These are phyloP conservation scores for Mixornis gularis DNA, from an alignment of 2,113 vertebrate species.

Conservation along the genomic window DNA sequence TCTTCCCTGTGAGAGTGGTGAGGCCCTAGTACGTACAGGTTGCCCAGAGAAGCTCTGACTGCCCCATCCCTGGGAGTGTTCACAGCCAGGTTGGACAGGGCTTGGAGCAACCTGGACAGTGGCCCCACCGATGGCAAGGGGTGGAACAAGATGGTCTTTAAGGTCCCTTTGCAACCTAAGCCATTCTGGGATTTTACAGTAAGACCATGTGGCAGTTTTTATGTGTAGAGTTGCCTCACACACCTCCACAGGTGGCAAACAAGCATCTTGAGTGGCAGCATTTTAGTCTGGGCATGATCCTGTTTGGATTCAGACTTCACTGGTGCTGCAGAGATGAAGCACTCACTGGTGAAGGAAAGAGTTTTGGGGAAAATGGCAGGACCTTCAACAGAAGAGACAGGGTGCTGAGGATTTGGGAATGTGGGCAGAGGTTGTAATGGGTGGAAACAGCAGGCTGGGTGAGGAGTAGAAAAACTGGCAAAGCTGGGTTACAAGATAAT, in stretches of 20 bases:
- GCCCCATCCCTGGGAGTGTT: neutral
- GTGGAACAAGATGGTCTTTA: neutral
- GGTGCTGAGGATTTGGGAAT: neutral
- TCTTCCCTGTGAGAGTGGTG: neutral
- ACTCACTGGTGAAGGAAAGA: neutral
- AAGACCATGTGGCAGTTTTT: neutral
- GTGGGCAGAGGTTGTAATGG: neutral
- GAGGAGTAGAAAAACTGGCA: neutral
- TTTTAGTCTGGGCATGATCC: neutral
- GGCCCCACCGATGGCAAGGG: neutral
- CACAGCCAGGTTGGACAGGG: neutral
- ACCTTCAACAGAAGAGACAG: neutral
- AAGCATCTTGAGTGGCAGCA: neutral
- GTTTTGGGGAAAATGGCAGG: neutral
- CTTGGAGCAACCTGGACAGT: neutral
- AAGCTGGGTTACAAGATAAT: neutral
- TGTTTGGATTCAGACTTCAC: neutral
- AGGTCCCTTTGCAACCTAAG: neutral
- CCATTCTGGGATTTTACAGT: neutral
- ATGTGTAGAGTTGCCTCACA: neutral
- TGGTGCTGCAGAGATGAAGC: accelerated
- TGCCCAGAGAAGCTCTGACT: neutral
- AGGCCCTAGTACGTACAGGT: neutral
- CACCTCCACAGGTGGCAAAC: neutral
- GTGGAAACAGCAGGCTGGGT: neutral